A percentile compares a stretch with the other conserved stretches of the same genome.
These are phyloP conservation scores for Bombus huntii DNA, from an alignment of 1,140 invertebrate species.

Conservation along the genomic window DNA sequence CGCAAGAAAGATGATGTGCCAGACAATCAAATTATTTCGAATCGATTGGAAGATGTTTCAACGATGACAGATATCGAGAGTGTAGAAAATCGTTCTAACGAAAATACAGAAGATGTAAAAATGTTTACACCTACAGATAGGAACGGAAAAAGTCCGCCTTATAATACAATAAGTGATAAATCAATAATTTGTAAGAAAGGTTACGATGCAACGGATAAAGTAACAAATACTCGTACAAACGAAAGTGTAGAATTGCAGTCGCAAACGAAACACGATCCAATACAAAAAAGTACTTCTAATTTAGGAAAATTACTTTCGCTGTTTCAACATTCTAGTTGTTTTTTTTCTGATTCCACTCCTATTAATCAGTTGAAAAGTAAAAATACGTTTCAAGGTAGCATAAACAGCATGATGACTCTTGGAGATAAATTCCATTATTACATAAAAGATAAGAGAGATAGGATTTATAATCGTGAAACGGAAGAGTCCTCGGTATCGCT, in stretches of 20 bases:
- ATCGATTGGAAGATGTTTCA: not conserved
- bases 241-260: slow-evolving; percentile 28
- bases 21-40: slow-evolving; percentile 3
- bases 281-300: slow-evolving; percentile 65
- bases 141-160: not conserved
- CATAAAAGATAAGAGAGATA: slow-evolving; percentile 61
- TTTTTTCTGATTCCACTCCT: slow-evolving; percentile 61
- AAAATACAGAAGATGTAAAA: slow-evolving; percentile 35
- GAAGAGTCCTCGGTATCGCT: slow-evolving; percentile 20
- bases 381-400: slow-evolving; percentile 61
- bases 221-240: not conserved
- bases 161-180: not conserved
- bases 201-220: not conserved
- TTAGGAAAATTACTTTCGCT: slow-evolving; percentile 68
- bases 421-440: slow-evolving; percentile 73
- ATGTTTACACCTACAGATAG: slow-evolving; percentile 33
- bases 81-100: not conserved
- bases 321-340: slow-evolving; percentile 69
- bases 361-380: slow-evolving; percentile 50
- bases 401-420: slow-evolving; percentile 65
- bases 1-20: not conserved
- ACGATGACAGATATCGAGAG: not conserved
- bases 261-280: slow-evolving; percentile 41
- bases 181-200: not conserved
- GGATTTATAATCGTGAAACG: slow-evolving; percentile 15